A percentile compares a stretch with the other conserved stretches of the same genome.
Conservation (phyloP, 2,888 invertebrate species). For the Epirrita christyi region DNA sequence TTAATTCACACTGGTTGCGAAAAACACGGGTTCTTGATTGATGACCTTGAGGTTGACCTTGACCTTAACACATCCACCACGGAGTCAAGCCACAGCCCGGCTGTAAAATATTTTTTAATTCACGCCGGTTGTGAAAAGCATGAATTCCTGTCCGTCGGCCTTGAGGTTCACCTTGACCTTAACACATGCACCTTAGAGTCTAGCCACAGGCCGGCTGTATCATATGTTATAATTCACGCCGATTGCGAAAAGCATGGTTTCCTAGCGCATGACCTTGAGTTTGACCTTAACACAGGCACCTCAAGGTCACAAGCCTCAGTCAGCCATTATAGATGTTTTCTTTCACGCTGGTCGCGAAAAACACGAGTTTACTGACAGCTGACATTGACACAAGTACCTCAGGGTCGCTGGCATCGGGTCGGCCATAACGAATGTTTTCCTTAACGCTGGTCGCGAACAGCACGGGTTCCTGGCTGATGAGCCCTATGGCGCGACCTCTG, state of each 20-base stretch:
- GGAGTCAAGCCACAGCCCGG: too few species aligned
- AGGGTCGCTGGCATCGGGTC: constrained; percentile 87
- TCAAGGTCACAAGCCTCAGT: background rate
- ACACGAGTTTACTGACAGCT: constrained; percentile 97
- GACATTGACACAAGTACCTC: constrained; percentile 83
- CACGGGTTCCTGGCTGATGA: constrained; percentile 97
- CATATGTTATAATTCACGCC: constrained; percentile 96
- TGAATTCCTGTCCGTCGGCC: too few species aligned
- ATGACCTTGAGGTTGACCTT: too few species aligned
- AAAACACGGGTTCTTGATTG: too few species aligned
- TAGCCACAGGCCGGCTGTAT: constrained; percentile 86
- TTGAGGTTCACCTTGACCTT: too few species aligned
- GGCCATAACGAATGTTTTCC: constrained; percentile 97
- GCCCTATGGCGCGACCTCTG: constrained; percentile 92
- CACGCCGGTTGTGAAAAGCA: too few species aligned
- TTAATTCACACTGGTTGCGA: too few species aligned
- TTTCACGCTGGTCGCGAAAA: constrained; percentile 95
- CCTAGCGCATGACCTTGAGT: constrained; percentile 95
- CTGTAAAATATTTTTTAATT: too few species aligned
- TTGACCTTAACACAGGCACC: background rate
- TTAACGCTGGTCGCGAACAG: constrained; percentile 95
- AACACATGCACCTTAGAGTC: too few species aligned
- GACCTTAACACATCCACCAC: too few species aligned
- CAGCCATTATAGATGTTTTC: constrained; percentile 97
- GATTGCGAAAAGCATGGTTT: constrained; percentile 97